Base-by-base conservation (phyloP, 2,888 invertebrate genomes). In the Orthonychiurus folsomi region DNA sequence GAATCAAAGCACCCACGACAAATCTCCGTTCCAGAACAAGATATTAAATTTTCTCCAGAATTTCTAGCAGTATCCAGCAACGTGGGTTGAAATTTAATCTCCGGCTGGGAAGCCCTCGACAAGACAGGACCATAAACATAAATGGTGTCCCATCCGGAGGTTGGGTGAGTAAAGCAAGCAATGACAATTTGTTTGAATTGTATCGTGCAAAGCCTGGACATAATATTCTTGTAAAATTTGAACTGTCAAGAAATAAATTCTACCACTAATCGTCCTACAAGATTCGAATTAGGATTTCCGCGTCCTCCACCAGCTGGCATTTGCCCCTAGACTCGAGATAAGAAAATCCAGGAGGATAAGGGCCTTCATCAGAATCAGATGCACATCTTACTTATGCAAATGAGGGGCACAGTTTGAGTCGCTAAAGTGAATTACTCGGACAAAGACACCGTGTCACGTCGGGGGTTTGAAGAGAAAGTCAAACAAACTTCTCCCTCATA, bases 331-430 rank as follows among this genome's bases (percentile, higher is more conserved):
- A n/a, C 9, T 37, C 5, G 37, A 37, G 37, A 37, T 37, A 37
- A 37, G 37, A 37, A 37, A 15, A 15, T 37, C 37, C 15, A 15
- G 37, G 37, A 37, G 37, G 37, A 15, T n/a, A n/a, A 37, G 37
- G 37, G 37, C 15, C 37, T n/a, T 37, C 37, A 37, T 37, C 37
- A 37, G 37, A 37, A 37, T 37, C 37, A 37, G 37, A 37, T 37
- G 37, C 37, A 55, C 23, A n/a, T 55, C 55, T 21, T n/a, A 55
- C 24, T 55, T 55, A 55, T 55, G 55, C 25, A 55, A 55, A 55
- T 55, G 21, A 21, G 5, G n/a, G 21, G 25, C 55, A 3, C 12
- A 55, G 55, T 55, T 55, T 23, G 55, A 55, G 25, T 37, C 37
- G 20, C 9, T 18, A 55, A 55, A 55, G 55, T 55, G 25, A 55